Percentiles rank a stretch among this genome's conserved stretches.
Evolutionary conservation across 2,888 invertebrate genomes (phyloP).

Genomic region (Lasiommata megera): DNA sequence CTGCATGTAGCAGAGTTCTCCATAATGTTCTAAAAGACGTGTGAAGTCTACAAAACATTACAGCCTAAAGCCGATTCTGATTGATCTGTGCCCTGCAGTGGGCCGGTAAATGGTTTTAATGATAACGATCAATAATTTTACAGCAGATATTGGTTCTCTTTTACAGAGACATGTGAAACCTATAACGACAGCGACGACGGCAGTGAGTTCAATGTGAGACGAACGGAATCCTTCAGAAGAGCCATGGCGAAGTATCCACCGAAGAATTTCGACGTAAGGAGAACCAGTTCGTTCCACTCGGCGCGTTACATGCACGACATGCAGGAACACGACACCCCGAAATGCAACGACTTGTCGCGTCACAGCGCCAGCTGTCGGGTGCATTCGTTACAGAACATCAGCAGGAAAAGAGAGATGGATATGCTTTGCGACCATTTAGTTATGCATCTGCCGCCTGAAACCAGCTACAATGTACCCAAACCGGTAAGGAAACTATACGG

Average conservation of each 20-base stretch:
- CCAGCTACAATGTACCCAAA: conserved; percentile 60
- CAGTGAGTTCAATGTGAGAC: conserved; percentile 67
- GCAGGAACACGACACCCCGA: conserved; percentile 44
- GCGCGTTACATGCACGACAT: conserved; percentile 58
- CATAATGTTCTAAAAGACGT: too few relatives aligned
- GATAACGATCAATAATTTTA: background rate
- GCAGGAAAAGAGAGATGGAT: conserved; percentile 64
- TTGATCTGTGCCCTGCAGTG: too few relatives aligned
- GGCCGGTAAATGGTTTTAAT: too few relatives aligned
- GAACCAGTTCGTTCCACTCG: conserved; percentile 70
- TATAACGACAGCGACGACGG: conserved; percentile 71
- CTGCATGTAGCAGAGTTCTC: too few relatives aligned
- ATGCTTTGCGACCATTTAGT: conserved; percentile 66
- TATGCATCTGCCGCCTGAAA: conserved; percentile 65
- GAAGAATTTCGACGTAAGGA: conserved; percentile 59
- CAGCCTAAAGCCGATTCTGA: too few relatives aligned
- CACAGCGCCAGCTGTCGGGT: conserved; percentile 59
- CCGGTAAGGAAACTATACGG: conserved; percentile 47
- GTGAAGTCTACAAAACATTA: too few relatives aligned
- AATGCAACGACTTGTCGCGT: conserved; percentile 47
- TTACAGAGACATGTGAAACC: conserved; percentile 52
- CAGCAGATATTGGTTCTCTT: background rate
- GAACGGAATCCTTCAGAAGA: conserved; percentile 66
- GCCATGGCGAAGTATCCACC: conserved; percentile 56
- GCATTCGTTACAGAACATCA: conserved; percentile 71